phyloP scores from a whole-genome alignment of 2,113 vertebrate species.

The Cepphus grylle region DNA sequence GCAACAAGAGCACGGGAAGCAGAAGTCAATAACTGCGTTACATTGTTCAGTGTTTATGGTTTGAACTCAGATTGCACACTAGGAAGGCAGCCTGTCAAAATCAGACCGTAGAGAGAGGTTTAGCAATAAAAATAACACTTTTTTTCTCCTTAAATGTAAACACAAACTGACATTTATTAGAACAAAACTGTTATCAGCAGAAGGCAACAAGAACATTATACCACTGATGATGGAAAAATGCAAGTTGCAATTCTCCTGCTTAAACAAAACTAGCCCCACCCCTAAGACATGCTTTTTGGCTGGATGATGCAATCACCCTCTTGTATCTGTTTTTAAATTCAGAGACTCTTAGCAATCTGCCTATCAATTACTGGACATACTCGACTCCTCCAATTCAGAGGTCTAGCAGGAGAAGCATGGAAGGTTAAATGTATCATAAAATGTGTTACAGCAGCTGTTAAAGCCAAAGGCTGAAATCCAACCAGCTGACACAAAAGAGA shows the following conservation, averaged over 20 bases:
- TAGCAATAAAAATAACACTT: neutral
- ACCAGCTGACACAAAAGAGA: neutral
- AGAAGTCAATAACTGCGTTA: neutral
- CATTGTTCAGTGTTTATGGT: neutral
- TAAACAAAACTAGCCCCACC: neutral
- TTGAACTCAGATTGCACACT: neutral
- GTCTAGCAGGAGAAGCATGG: neutral
- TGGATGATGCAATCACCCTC: neutral
- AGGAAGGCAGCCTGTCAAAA: neutral
- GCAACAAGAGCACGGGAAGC: neutral
- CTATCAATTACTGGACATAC: neutral
- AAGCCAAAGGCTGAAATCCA: neutral
- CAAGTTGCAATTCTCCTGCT: neutral
- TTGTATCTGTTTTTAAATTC: neutral
- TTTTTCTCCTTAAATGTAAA: neutral
- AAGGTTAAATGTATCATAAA: neutral
- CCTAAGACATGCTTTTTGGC: neutral
- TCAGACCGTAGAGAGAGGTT: neutral
- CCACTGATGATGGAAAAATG: neutral
- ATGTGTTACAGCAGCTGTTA: neutral
- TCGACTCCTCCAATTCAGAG: neutral
- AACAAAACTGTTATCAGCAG: neutral
- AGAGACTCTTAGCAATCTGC: neutral
- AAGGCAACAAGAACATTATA: neutral
- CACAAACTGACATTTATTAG: neutral